phyloP scores from a whole-genome alignment of 2,797 vertebrate species.

The Lates japonicus region DNA sequence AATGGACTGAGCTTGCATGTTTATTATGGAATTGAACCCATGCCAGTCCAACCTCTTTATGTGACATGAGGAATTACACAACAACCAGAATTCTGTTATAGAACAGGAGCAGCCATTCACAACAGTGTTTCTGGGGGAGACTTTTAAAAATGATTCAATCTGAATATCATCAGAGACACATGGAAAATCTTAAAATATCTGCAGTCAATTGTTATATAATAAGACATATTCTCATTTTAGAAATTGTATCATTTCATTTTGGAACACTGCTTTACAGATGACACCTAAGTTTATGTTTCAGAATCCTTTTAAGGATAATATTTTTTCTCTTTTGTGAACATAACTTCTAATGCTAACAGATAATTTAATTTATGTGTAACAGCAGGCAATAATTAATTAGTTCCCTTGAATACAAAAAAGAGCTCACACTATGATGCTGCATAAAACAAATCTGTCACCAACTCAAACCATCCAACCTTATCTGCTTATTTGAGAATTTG shows the following conservation, averaged over 20 bases:
- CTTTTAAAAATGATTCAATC: not conserved
- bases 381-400: not conserved
- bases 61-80: not conserved
- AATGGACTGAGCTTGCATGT: slow-evolving; percentile 4
- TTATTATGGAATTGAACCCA: not conserved
- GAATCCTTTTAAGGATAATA: not conserved
- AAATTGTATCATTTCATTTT: not conserved
- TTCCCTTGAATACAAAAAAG: not conserved
- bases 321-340: not conserved
- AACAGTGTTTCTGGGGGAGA: not conserved
- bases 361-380: not conserved
- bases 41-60: slow-evolving; percentile 6
- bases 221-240: not conserved
- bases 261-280: slow-evolving; percentile 10
- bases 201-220: slow-evolving; percentile 2
- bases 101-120: slow-evolving; percentile 6
- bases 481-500: slow-evolving; percentile 14
- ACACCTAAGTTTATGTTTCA: slow-evolving; percentile 5
- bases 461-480: not conserved
- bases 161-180: slow-evolving; percentile 16
- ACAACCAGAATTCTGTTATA: too few relatives aligned
- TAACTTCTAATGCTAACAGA: slow-evolving; percentile 1
- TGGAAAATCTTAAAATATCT: slow-evolving; percentile 7
- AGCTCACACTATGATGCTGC: slow-evolving; percentile 1
- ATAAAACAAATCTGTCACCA: not conserved